phyloP scores from a whole-genome alignment of 2,113 vertebrate genomes.

The Callipepla californica region DNA sequence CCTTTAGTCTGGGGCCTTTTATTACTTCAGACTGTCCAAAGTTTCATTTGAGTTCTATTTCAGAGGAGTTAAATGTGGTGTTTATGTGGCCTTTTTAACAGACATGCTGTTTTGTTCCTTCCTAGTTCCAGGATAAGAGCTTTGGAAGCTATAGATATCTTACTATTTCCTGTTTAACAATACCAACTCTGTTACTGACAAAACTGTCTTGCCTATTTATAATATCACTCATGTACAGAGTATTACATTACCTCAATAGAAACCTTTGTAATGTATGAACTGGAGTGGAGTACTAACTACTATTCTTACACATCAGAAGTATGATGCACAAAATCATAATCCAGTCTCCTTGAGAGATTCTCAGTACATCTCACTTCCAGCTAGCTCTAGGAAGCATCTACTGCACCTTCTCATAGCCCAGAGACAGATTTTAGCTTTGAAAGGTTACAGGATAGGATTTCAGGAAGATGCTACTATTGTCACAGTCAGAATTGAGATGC shows the following conservation, averaged over 20 bases:
- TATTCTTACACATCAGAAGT: background rate
- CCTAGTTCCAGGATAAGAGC: rapidly evolving
- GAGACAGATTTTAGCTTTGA: background rate
- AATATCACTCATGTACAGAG: background rate
- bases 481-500: background rate
- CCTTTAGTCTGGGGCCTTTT: rapidly evolving
- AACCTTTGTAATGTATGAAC: too few relatives aligned
- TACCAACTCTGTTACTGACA: background rate
- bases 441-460: background rate
- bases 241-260: background rate
- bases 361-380: background rate
- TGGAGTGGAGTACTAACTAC: too few relatives aligned
- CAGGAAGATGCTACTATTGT: too few relatives aligned
- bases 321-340: background rate
- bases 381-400: background rate
- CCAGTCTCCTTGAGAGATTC: background rate
- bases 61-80: background rate
- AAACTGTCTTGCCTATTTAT: background rate
- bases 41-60: background rate
- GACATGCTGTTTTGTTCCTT: background rate
- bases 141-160: background rate
- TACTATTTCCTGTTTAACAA: background rate
- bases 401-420: background rate
- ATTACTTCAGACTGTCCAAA: background rate
- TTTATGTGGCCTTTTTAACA: background rate